Conservation (phyloP, 2,888 invertebrate genomes). For the Dugesia japonica region DNA sequence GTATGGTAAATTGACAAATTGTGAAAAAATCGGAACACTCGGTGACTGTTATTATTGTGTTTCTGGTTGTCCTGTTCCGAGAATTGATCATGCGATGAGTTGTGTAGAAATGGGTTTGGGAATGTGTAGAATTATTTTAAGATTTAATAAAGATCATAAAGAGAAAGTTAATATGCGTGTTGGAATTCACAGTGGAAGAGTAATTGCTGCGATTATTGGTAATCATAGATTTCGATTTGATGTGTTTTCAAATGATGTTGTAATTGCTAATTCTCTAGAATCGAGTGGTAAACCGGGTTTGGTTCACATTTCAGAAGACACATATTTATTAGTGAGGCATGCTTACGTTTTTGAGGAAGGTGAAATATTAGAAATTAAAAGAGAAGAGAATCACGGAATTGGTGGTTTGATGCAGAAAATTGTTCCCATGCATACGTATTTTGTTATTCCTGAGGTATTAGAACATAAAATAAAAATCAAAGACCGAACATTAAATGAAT, state of each 20-base stretch:
- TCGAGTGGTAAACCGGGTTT: constrained; percentile 63
- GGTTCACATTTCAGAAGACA: constrained; percentile 69
- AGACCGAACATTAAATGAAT: neutral
- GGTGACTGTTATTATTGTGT: constrained; percentile 76
- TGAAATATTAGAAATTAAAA: neutral
- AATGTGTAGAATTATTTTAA: constrained; percentile 62
- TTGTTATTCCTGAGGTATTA: neutral
- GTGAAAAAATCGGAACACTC: constrained; percentile 87
- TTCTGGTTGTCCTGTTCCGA: constrained; percentile 79
- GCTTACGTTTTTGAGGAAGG: neutral
- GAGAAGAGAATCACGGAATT: neutral
- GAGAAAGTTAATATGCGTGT: constrained; percentile 61
- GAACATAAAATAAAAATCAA: neutral
- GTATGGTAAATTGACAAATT: constrained; percentile 68
- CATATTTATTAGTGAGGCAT: constrained; percentile 49
- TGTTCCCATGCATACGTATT: constrained; percentile 9
- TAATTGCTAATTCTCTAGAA: constrained; percentile 82
- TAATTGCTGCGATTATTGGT: constrained; percentile 59
- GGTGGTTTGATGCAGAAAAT: neutral
- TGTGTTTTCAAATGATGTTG: constrained; percentile 92
- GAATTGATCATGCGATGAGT: constrained; percentile 75
- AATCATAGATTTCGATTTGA: constrained; percentile 85
- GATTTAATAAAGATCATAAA: constrained; percentile 74
- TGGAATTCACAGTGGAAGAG: constrained; percentile 72
- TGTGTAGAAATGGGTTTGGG: constrained; percentile 88